These are phyloP conservation scores for Palythoa grandis DNA, from an alignment of 92 coral and sea anemone genomes.

Conservation along the genomic window DNA sequence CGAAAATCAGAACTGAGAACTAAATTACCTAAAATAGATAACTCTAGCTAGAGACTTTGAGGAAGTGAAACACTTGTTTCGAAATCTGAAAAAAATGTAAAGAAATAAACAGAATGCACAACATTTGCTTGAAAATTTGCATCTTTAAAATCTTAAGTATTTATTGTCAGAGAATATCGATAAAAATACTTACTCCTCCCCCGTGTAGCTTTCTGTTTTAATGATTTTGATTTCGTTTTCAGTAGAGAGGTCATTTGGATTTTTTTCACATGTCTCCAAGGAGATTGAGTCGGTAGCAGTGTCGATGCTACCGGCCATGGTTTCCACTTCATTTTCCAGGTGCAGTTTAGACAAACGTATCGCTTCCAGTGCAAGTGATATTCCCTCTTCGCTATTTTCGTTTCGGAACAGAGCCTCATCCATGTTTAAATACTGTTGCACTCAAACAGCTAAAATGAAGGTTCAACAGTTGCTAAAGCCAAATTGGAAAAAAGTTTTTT, in stretches of 20 bases:
- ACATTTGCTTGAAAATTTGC: background rate
- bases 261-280: background rate
- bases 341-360: constrained; percentile 2
- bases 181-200: constrained; percentile 19
- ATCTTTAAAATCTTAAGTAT: background rate
- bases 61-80: background rate
- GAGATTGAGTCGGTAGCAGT: constrained; percentile 5
- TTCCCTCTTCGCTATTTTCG: constrained; percentile 6
- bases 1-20: background rate
- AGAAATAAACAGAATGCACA: background rate
- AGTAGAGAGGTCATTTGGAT: background rate
- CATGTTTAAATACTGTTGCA: constrained; percentile 3
- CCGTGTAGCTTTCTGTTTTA: constrained; percentile 8
- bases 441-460: background rate
- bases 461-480: background rate
- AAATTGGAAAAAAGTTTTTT: background rate
- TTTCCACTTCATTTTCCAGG: constrained; percentile 6
- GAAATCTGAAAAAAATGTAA: background rate
- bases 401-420: constrained; percentile 8
- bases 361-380: background rate
- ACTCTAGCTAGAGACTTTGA: too few species aligned
- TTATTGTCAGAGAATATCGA: background rate
- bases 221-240: background rate
- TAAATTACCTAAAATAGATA: background rate
- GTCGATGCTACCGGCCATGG: background rate